Percentiles rank a stretch among this genome's conserved stretches.
Evolutionary conservation across 2,797 vertebrate species (phyloP).

Genomic region (Lateolabrax maculatus): DNA sequence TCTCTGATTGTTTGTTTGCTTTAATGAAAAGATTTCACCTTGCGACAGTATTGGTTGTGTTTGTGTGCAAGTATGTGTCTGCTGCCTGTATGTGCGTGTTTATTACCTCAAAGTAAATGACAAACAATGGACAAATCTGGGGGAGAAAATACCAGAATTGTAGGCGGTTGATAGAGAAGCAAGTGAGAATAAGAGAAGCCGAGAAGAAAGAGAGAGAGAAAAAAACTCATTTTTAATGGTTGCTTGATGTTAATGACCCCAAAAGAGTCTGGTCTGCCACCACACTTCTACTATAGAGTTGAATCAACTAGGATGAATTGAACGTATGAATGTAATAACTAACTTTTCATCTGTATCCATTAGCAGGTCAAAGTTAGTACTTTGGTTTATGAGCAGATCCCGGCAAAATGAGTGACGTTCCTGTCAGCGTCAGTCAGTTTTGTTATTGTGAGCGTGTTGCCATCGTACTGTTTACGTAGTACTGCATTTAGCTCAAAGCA

Average conservation of each 20-base stretch:
- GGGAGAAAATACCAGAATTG: background rate
- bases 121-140: slow-evolving; percentile 16
- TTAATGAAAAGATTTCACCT: slow-evolving; percentile 82
- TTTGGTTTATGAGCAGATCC: background rate
- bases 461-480: background rate
- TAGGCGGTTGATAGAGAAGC: background rate
- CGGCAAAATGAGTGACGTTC: background rate
- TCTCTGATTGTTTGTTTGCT: slow-evolving; percentile 69
- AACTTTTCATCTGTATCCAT: background rate
- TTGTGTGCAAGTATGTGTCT: background rate
- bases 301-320: background rate
- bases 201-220: background rate
- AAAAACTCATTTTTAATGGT: background rate
- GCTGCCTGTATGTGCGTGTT: slow-evolving; percentile 9
- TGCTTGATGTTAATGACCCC: background rate
- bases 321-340: background rate
- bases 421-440: too few relatives aligned
- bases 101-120: slow-evolving; percentile 39
- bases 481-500: background rate
- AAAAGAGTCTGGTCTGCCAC: too few relatives aligned
- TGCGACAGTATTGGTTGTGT: slow-evolving; percentile 48
- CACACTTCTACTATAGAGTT: too few relatives aligned
- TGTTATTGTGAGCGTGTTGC: background rate
- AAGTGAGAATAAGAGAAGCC: background rate
- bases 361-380: background rate